Evolutionary conservation across 2,888 invertebrate species (phyloP), one percentile per base, ranked within the genome.

Genomic region (Harpalus rufipes): DNA sequence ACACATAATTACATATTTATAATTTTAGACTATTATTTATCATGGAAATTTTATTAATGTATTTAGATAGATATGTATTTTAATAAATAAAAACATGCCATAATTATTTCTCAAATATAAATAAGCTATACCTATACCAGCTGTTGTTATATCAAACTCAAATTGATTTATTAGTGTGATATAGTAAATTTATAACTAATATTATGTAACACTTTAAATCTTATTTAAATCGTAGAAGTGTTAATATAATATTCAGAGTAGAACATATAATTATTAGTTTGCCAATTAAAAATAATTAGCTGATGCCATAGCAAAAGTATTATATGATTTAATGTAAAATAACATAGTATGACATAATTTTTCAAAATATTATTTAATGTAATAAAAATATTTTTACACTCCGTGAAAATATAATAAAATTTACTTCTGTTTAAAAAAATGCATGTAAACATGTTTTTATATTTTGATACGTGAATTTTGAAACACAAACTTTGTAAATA

Each of bases 181-280:
- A 59, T 6, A 59, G 16, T 16, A 16, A 14, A 14, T 16, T 6
- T 59, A 59, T 16, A n/a, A 14, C 14, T 14, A 59, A 59, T 63
- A 63, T 63, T 63, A 63, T 63, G 63, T 63, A 63, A 63, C 63
- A 14, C 58, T 59, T 56, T 59, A 59, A 16, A 59, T 59, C 18
- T 16, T 14, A 59, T 59, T 59, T 59, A 16, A 59, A 16, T 32
- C 6, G 0, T 59, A 6, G 14, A 16, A 59, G 12, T 51, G 44
- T 2, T 12, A 51, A 12, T 59, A 59, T 16, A 59, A 59, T 14
- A 59, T 59, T 16, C 5, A 59, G 18, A 59, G 59, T 59, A 59
- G 18, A 14, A 14, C 44, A 51, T 44, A 44, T 51, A 51, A 10
- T 8, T 51, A 51, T 51, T 51, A 51, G 2, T 2, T 12, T 10